A percentile compares a stretch with the other conserved stretches of the same genome.
Evolutionary conservation across 2,888 invertebrate genomes (phyloP).

Genomic region (Diplazon laetatorius): DNA sequence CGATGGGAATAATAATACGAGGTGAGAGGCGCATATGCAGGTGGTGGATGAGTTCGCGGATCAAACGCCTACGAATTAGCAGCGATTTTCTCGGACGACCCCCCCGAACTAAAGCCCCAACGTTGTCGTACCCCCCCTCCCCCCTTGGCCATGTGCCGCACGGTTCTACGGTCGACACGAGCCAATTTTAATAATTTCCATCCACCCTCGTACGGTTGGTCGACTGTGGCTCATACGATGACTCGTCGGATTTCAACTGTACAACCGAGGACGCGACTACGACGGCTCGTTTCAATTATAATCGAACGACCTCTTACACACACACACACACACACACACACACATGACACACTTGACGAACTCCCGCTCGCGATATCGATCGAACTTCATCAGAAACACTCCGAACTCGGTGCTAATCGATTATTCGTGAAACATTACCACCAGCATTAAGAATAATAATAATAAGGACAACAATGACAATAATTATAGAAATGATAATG

Average conservation of each 20-base stretch:
- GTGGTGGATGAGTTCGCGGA: constrained; percentile 76
- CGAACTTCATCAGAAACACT: constrained; percentile 47
- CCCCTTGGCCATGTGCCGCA: constrained; percentile 41
- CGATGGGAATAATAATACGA: constrained; percentile 53
- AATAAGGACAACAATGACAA: neutral
- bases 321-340: constrained; percentile 74
- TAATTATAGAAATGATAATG: too few species aligned
- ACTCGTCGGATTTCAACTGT: constrained; percentile 72
- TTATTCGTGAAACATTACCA: constrained; percentile 2
- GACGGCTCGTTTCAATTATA: constrained; percentile 75
- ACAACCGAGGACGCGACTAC: constrained; percentile 38
- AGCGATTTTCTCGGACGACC: constrained; percentile 72
- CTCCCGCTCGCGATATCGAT: constrained; percentile 58
- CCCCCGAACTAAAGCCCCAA: constrained; percentile 40
- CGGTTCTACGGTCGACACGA: constrained; percentile 60
- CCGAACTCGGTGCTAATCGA: neutral
- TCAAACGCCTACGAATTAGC: constrained; percentile 75
- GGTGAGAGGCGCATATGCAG: constrained; percentile 67
- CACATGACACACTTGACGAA: constrained; percentile 65
- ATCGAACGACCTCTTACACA: constrained; percentile 66
- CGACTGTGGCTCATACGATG: constrained; percentile 68
- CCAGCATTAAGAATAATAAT: too few species aligned
- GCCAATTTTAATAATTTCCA: constrained; percentile 77
- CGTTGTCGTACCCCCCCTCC: too few species aligned
- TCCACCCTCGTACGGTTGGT: constrained; percentile 36